Evolutionary conservation across 2,888 invertebrate genomes (phyloP).

Genomic region (Diaphora mendica): DNA sequence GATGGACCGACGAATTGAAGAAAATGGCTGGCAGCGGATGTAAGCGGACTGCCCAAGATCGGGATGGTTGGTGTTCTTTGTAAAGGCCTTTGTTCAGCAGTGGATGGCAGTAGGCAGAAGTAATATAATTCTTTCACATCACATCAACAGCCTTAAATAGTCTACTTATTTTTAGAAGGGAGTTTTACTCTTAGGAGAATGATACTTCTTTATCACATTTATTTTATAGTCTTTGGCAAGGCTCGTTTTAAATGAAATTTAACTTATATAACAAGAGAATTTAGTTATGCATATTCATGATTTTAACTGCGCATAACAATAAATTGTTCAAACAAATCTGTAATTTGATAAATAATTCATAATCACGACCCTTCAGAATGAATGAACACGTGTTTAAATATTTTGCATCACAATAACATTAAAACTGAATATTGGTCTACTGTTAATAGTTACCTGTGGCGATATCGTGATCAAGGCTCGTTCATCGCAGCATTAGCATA

Average conservation of each 20-base stretch:
- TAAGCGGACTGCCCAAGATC: no score
- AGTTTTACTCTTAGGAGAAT: no score
- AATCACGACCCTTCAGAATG: constrained; percentile 31
- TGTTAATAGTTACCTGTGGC: constrained; percentile 56
- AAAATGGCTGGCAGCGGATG: no score
- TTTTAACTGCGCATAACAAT: constrained; percentile 10
- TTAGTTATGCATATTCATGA: constrained; percentile 21
- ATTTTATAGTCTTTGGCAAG: not conserved
- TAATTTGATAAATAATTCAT: constrained; percentile 44
- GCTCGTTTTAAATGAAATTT: constrained; percentile 11
- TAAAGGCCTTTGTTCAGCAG: no score
- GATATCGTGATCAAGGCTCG: constrained; percentile 73
- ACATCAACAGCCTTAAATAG: no score
- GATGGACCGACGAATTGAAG: no score
- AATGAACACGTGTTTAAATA: constrained; percentile 35
- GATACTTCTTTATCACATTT: no score
- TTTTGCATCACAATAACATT: constrained; percentile 43
- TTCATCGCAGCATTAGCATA: constrained; percentile 80
- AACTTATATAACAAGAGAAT: constrained; percentile 3
- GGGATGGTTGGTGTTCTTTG: no score
- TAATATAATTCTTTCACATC: no score
- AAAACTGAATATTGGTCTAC: constrained; percentile 43
- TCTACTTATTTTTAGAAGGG: no score
- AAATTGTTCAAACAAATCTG: constrained; percentile 20
- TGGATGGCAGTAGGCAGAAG: no score